Evolutionary conservation across 2,888 invertebrate genomes (phyloP).

Genomic region (Mamestra brassicae): DNA sequence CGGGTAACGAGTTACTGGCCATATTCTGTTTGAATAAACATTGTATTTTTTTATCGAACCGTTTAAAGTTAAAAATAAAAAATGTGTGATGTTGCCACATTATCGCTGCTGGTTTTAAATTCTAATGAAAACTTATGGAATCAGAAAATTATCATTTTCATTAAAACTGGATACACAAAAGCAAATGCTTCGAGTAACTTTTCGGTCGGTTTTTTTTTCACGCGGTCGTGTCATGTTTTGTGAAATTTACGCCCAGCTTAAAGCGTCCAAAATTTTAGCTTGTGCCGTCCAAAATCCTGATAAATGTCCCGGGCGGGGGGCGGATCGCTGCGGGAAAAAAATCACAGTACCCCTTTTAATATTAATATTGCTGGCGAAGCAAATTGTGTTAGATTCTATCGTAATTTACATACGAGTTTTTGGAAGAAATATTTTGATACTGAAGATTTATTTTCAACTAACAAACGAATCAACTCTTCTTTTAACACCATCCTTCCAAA

Average conservation of each 20-base stretch:
- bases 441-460: background rate
- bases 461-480: background rate
- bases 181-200: slow-evolving; percentile 79
- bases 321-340: slow-evolving; percentile 80
- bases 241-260: slow-evolving; percentile 90
- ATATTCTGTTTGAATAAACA: slow-evolving; percentile 63
- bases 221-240: slow-evolving; percentile 86
- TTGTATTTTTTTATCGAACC: slow-evolving; percentile 43
- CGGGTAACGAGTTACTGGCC: slow-evolving; percentile 38
- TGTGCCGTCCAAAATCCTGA: slow-evolving; percentile 93
- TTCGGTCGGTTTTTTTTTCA: slow-evolving; percentile 81
- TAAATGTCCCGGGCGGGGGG: slow-evolving; percentile 89
- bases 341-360: slow-evolving; percentile 80
- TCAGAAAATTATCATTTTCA: slow-evolving; percentile 51
- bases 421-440: background rate
- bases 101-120: slow-evolving; percentile 33
- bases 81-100: slow-evolving; percentile 55
- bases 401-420: slow-evolving; percentile 53
- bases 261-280: slow-evolving; percentile 91
- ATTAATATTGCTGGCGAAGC: slow-evolving; percentile 77
- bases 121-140: slow-evolving; percentile 21
- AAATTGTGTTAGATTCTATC: slow-evolving; percentile 72
- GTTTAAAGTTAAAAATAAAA: slow-evolving; percentile 57
- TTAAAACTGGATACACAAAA: slow-evolving; percentile 65
- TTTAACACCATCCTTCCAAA: too few species aligned